Conservation (phyloP, 2,888 invertebrate species). For the Agonopterix arenella region DNA sequence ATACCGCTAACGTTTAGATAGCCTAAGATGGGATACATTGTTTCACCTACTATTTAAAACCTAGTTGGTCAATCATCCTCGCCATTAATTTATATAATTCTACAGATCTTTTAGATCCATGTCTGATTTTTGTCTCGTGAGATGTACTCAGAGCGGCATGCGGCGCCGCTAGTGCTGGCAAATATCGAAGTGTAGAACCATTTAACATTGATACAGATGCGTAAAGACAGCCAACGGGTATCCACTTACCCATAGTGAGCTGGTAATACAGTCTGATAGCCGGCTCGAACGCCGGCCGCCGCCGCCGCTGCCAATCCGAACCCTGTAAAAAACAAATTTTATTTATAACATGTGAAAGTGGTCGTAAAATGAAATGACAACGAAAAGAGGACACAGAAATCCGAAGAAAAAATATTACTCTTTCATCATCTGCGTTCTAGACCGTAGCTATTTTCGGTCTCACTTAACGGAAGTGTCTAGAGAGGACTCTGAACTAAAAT, state of each 20-base stretch:
- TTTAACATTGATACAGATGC: constrained; percentile 68
- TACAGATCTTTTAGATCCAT: not conserved
- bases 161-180: constrained; percentile 70
- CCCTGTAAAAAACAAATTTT: constrained; percentile 42
- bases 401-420: constrained; percentile 39
- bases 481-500: constrained; percentile 51
- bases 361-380: constrained; percentile 27
- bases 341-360: constrained; percentile 23
- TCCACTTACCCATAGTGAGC: constrained; percentile 90
- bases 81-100: not conserved
- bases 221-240: constrained; percentile 20
- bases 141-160: constrained; percentile 63
- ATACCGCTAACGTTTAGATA: not conserved
- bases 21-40: not conserved
- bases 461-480: constrained; percentile 69
- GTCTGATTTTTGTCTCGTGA: constrained; percentile 77
- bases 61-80: constrained; percentile 1
- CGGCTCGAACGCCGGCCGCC: constrained; percentile 85
- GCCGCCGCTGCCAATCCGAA: constrained; percentile 66
- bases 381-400: constrained; percentile 32
- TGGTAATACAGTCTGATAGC: constrained; percentile 86
- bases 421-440: constrained; percentile 44
- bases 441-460: constrained; percentile 50
- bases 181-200: constrained; percentile 72
- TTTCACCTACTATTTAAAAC: not conserved